Evolutionary conservation across 1,140 invertebrate genomes (phyloP), one percentile per base, ranked within the genome.

Genomic region (Drosophila tristis): DNA sequence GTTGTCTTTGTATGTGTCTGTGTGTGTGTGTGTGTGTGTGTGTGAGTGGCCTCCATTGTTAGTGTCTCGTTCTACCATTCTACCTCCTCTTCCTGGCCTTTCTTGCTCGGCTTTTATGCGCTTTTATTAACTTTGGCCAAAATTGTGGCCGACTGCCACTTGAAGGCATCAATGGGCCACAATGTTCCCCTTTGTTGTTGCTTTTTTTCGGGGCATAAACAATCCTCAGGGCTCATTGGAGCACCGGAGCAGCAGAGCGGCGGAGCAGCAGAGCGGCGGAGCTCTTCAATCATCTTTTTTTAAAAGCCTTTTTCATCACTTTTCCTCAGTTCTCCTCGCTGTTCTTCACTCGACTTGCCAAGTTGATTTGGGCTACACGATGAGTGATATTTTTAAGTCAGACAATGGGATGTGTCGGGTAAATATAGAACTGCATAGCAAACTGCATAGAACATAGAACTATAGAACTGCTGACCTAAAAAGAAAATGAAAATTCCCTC

Each of bases 101-200:
- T 29, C 7, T n/a, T n/a, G 5, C 29, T 23, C 31, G 26, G 2
- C 56, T 78, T 82, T 79, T 82, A 87, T 87, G 78, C 71, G 78
- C 84, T 87, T 87, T 89, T 89, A 89, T 89, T 89, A 84, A 74
- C 79, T 90, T 89, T 89, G 79, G 80, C 72, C 80, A 84, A 89
- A 87, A 70, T 70, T 11, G 75, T 73, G 78, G 78, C 57, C 55
- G 67, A 64, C 50, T 61, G 80, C 82, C 82, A 87, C 82, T 87
- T 87, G 82, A 87, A 73, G 23, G 58, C 84, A 89, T 87, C 82
- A 87, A 76, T 63, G 62, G 53, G 16, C 57, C 51, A 45, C 59
- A 47, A 42, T 47, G 20, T 20, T 20, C 20, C 20, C 2, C 2
- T 20, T 20, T 20, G 20, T 2, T 20, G 20, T 74, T 51, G 62